phyloP scores from a whole-genome alignment of 2,797 vertebrate genomes.

The Botia almorhae region DNA sequence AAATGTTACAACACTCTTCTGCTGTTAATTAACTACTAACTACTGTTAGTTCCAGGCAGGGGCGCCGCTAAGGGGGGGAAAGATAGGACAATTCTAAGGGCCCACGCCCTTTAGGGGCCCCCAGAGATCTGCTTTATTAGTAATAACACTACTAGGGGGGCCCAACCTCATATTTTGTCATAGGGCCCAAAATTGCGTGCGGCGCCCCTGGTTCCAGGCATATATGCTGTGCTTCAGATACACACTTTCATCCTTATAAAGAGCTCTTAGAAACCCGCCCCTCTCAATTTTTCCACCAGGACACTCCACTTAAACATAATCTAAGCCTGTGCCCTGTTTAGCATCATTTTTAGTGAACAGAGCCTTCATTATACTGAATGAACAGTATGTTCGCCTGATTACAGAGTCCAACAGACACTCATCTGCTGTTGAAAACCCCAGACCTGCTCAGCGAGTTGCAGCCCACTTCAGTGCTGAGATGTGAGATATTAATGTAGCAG shows the following conservation, averaged over 20 bases:
- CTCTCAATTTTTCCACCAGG: conserved; percentile 2
- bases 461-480: neutral
- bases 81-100: no score
- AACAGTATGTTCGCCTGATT: neutral
- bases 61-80: no score
- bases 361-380: conserved; percentile 18
- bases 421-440: neutral
- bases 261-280: neutral
- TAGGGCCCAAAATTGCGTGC: no score
- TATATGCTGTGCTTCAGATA: neutral
- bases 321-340: neutral
- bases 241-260: neutral
- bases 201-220: no score
- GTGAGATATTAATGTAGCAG: neutral
- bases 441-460: neutral
- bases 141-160: no score
- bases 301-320: neutral
- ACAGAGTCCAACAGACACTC: neutral
- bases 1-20: neutral
- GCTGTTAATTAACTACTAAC: neutral
- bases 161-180: no score
- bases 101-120: no score
- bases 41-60: neutral
- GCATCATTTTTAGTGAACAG: neutral
- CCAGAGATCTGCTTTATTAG: no score